Base-by-base conservation (phyloP, 2,888 invertebrate species). In the Torymus texanus region DNA sequence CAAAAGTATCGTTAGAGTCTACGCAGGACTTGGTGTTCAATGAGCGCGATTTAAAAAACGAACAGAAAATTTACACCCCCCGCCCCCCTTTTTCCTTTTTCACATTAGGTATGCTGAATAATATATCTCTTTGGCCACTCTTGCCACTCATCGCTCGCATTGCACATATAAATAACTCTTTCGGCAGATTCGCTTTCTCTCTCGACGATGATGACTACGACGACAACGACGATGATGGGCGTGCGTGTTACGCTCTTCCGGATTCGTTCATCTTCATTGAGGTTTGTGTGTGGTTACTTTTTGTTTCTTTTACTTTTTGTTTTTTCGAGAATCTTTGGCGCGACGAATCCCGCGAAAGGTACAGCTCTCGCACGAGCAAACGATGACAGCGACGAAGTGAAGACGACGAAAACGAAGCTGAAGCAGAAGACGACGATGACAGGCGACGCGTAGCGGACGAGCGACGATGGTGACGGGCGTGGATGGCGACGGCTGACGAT, bases 1-100 rank as follows among this genome's bases (percentile, higher is more conserved):
- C 29, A 29, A 29, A 86, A 86, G 84, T 84, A 84, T 85, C 4
- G 63, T 76, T 56, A 86, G 83, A 86, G 85, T 84, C 86, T 87
- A 88, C n/a, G 12, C 84, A 85, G 85, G 84, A 86, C 88, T 87
- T 88, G 87, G 87, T 86, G 87, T 87, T 87, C 84, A 84, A 68
- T 16, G 53, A 74, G 51, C 56, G 41, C 50, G 24, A 66, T 61
- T 41, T 63, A 59, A 66, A 5, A 75, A 65, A 51, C 29, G 51
- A 65, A 76, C 8, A 50, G 58, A 74, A 68, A 68, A 51, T 59
- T 62, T 67, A 51, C 14, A 41, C 41, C 41, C 41, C 5, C 41
- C 41, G 8, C 41, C 41, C 41, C 8, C 10, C 21, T 21, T 41
- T 41, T 41, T 8, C 41, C 41, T 41, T 41, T 41, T 41, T 41